Percentiles rank a stretch among this genome's conserved stretches.
phyloP scores from a whole-genome alignment of 2,113 vertebrate genomes.

The Platanista minor region DNA sequence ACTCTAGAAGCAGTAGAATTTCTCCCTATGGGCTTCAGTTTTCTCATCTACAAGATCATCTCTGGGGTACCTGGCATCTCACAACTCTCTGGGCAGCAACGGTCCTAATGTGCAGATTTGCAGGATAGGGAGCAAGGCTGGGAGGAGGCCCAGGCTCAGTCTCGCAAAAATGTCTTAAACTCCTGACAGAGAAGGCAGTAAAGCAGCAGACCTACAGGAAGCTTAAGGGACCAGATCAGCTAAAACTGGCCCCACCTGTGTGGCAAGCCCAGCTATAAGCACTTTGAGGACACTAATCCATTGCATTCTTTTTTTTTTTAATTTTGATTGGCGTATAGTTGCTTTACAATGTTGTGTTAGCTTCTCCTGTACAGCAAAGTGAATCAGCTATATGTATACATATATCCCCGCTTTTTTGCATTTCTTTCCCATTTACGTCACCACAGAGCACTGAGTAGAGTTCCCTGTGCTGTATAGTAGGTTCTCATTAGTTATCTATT shows the following conservation, averaged over 20 bases:
- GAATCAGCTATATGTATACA: no score
- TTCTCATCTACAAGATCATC: background rate
- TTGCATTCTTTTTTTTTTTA: background rate
- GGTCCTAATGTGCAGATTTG: background rate
- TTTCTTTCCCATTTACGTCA: no score
- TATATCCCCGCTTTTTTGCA: no score
- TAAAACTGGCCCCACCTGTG: background rate
- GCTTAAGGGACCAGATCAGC: background rate
- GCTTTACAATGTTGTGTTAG: no score
- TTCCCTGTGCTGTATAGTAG: no score
- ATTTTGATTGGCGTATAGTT: no score
- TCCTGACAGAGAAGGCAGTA: background rate
- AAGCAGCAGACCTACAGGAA: background rate
- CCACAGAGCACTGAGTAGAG: no score
- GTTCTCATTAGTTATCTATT: no score
- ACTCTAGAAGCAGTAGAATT: background rate
- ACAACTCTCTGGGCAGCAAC: background rate
- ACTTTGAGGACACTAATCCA: background rate
- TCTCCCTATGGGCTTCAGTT: background rate
- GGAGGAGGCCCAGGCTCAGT: background rate
- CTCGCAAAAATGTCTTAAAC: background rate
- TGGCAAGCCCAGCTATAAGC: background rate
- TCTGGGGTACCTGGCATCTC: background rate
- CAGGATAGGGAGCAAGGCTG: background rate
- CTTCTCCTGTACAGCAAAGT: no score